Evolutionary conservation across 2,113 vertebrate species (phyloP), one percentile per base, ranked within the genome.

Genomic region (Callipepla squamata): DNA sequence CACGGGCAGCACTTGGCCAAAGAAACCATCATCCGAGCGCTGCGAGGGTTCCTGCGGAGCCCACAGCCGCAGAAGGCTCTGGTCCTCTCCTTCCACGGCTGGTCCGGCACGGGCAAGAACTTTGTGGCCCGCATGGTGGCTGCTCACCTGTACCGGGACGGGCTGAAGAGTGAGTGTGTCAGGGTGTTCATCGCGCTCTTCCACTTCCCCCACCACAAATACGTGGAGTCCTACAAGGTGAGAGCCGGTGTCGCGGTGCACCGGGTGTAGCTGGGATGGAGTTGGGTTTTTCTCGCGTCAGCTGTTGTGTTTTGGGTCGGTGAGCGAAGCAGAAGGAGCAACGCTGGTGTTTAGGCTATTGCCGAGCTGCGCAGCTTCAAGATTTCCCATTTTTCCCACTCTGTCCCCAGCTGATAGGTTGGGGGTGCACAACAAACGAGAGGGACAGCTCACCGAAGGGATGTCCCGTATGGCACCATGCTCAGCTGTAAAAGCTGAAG

Each of bases 31-130:
- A 26, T 98, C 28, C 98, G 79, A 65, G 97, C 98, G 0, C 79
- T 99, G 82, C 98, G 84, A 80, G 97, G 95, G 70, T 99, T 99
- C 82, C 95, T 99, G 69, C 97, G 97, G 93, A 98, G 81, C 87
- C 98, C 98, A 0, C 95, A 20, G 75, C 98, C 98, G 3, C 95
- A 97, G 90, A 99, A 98, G 92, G 98, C 99, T 2, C 97, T 99
- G 55, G 98, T 98, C 0, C 98, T 99, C 76, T 99, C 99, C 5
- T 99, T 99, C 97, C 99, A 99, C 0, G 99, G 99, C 94, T 99
- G 99, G 98, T 99, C 99, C 0, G 99, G 99, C 69, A 99, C 99
- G 0, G 99, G 99, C 70, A 99, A 99, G 97, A 99, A 99, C 97
- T 99, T 99, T 11, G 98, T 99, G 96, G 98, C 99, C 4, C 97